Evolutionary conservation across 2,113 vertebrate genomes (phyloP).

Genomic region (Pholis gunnellus): DNA sequence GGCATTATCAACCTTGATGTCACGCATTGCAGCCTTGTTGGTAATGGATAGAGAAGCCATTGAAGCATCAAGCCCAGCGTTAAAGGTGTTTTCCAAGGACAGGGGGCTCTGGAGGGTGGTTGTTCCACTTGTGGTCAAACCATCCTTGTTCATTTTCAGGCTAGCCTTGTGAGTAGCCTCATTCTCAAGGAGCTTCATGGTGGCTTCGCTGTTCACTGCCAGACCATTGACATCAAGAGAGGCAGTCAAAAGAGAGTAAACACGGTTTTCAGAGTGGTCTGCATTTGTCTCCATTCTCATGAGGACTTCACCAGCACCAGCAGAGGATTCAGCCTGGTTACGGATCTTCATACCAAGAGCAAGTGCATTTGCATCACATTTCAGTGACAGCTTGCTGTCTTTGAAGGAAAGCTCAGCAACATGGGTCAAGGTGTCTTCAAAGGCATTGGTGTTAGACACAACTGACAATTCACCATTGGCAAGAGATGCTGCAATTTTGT

Average conservation of each 20-base stretch:
- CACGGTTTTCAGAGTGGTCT: constrained; percentile 78
- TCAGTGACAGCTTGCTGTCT: constrained; percentile 84
- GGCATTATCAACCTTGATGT: constrained; percentile 83
- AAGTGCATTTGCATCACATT: constrained; percentile 84
- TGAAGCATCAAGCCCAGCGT: constrained; percentile 82
- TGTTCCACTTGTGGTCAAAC: constrained; percentile 86
- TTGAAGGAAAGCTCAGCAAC: constrained; percentile 83
- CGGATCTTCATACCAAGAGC: constrained; percentile 79
- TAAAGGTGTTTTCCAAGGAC: constrained; percentile 88
- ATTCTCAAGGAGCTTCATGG: constrained; percentile 82
- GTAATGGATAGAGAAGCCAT: constrained; percentile 83
- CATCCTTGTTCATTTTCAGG: constrained; percentile 84
- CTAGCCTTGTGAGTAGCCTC: constrained; percentile 87
- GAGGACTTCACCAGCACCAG: constrained; percentile 80
- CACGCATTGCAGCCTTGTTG: constrained; percentile 85
- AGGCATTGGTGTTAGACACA: constrained; percentile 85
- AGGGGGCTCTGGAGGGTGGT: constrained; percentile 87
- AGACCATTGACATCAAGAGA: constrained; percentile 86
- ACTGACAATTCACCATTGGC: constrained; percentile 81
- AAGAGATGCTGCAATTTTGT: constrained; percentile 82
- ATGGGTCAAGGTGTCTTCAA: constrained; percentile 85
- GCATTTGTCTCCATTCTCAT: constrained; percentile 87
- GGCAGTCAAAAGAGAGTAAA: constrained; percentile 83
- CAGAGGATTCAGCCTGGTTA: constrained; percentile 85
- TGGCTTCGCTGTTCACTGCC: constrained; percentile 79